A percentile compares a stretch with the other conserved stretches of the same genome.
phyloP scores from a whole-genome alignment of 1,140 invertebrate genomes.

The Oncopodura yosiiana region DNA sequence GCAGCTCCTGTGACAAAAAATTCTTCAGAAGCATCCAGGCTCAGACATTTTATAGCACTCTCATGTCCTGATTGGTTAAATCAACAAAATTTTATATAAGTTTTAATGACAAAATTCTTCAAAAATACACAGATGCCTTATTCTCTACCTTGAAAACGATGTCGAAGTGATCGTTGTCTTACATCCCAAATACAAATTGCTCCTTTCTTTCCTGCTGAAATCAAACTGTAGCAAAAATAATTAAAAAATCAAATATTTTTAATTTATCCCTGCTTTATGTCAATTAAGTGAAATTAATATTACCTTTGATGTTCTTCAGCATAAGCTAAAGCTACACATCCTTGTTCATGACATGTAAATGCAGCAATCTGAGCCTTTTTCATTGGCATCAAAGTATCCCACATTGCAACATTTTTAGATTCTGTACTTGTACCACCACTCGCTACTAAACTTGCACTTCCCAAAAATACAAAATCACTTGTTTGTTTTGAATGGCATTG shows the following conservation, averaged over 20 bases:
- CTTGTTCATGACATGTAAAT: slow-evolving; percentile 86
- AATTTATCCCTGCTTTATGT: too few species aligned
- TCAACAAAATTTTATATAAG: background rate
- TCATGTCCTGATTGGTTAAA: slow-evolving; percentile 52
- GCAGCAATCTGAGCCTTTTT: slow-evolving; percentile 87
- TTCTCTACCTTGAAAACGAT: slow-evolving; percentile 66
- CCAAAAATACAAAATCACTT: slow-evolving; percentile 94
- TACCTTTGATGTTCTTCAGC: slow-evolving; percentile 84
- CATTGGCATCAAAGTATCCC: slow-evolving; percentile 94
- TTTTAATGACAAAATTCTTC: background rate
- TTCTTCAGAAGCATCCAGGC: slow-evolving; percentile 88
- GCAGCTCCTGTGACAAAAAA: slow-evolving; percentile 93
- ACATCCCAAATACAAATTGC: slow-evolving; percentile 93
- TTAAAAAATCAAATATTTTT: too few species aligned
- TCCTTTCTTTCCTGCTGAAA: slow-evolving; percentile 91
- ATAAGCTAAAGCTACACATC: slow-evolving; percentile 71
- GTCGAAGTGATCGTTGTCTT: slow-evolving; percentile 71
- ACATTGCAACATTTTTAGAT: slow-evolving; percentile 93
- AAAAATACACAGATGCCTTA: background rate
- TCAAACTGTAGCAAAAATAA: too few species aligned
- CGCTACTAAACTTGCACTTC: slow-evolving; percentile 92
- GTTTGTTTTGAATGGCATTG: slow-evolving; percentile 96
- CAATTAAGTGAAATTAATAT: too few species aligned
- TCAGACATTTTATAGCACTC: slow-evolving; percentile 84
- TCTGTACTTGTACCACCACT: slow-evolving; percentile 94